Base-by-base conservation (phyloP, 2,113 vertebrate species). In the Callithrix jacchus region DNA sequence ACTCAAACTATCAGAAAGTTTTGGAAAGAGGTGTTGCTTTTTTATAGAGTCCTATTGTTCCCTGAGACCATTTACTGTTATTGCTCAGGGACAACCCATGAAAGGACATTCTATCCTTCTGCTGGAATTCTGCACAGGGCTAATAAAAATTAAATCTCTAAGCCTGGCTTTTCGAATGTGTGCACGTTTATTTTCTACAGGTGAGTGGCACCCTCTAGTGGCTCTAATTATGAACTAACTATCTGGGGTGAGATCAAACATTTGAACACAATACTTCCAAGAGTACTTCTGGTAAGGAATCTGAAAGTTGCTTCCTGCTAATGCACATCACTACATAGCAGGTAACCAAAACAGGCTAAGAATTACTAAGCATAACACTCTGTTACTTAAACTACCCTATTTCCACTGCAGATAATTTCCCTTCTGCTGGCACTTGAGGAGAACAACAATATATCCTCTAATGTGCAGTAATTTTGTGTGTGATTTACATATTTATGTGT, bases 21-120 rank as follows among this genome's bases (percentile, higher is more conserved):
- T 91, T 91, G 76, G 42, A 91, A 80, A 87, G 56, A 84, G 68
- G 45, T 49, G 23, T 70, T 87, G 40, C 37, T 92, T 61, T 94
- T 87, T 20, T 23, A 0, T 54, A 30, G 32, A 94, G 32, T 52
- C 30, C 5, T 86, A 52, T 79, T 84, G 6, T 68, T 88, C 52
- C 35, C 11, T 68, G 77, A 84, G 30, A 88, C 5, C 25, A 66
- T 73, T 85, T 49, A 12, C 54, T 82, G 18, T 89, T 90, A 88
- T 8, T 91, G 5, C 17, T 95, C 45, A 88, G 40, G 52, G 27
- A 85, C 16, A 84, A 87, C 25, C 3, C 17, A 35, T 49, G 40
- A 58, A 64, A 84, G 40, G 17, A 80, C 52, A 58, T 73, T 91
- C 12, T 77, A 49, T 11, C 14, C 1, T 6, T 92, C 5, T 80